Conservation (phyloP, 2,113 vertebrate species). For the Platanista minor region DNA sequence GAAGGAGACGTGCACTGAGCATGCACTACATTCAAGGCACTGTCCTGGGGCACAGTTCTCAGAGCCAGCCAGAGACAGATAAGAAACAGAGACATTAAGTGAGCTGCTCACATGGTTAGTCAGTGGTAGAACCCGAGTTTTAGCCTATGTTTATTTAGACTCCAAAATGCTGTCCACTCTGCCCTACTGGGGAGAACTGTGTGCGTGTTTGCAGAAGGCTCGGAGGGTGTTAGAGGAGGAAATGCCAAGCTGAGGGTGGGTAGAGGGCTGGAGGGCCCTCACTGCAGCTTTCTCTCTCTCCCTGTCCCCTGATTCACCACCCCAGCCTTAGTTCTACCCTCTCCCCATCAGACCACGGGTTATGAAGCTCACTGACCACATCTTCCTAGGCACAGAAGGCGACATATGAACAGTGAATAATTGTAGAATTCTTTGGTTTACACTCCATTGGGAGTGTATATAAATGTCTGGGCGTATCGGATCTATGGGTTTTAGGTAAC, state of each 20-base stretch:
- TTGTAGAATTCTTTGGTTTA: background rate
- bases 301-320: background rate
- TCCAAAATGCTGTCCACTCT: background rate
- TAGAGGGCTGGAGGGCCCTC: background rate
- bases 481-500: background rate
- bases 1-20: background rate
- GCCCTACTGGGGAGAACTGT: background rate
- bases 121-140: background rate
- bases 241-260: rapidly evolving
- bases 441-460: background rate
- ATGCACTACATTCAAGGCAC: background rate
- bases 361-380: background rate
- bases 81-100: background rate
- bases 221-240: background rate
- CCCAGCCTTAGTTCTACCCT: background rate
- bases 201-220: background rate
- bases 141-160: background rate
- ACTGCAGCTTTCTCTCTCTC: background rate
- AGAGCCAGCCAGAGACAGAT: background rate
- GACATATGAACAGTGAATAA: rapidly evolving
- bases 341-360: background rate
- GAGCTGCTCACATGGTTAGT: background rate
- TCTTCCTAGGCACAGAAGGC: background rate
- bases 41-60: background rate
- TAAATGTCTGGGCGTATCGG: background rate